Conservation (phyloP, 2,797 vertebrate species). For the Enteromius argenteus region DNA sequence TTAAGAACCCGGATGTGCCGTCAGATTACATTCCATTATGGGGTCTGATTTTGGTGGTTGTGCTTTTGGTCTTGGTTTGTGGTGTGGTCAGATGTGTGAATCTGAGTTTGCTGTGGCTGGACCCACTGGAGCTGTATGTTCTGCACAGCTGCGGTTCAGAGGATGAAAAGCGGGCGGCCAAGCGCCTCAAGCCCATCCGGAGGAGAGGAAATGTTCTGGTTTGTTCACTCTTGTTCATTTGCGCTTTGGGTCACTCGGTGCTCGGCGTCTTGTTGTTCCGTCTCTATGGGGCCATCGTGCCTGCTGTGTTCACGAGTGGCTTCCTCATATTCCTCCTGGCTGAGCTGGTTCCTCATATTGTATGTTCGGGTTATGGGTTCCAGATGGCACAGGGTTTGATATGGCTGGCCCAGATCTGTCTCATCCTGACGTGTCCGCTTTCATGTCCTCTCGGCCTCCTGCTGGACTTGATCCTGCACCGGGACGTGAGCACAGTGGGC, state of each 20-base stretch:
- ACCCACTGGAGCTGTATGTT: constrained; percentile 88
- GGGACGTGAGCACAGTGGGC: constrained; percentile 82
- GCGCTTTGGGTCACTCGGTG: constrained; percentile 81
- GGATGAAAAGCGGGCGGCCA: constrained; percentile 83
- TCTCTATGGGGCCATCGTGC: constrained; percentile 73
- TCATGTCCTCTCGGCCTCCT: constrained; percentile 86
- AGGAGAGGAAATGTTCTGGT: constrained; percentile 86
- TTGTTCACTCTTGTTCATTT: constrained; percentile 84
- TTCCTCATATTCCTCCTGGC: constrained; percentile 83
- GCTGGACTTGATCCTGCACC: constrained; percentile 81
- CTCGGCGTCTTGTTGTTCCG: constrained; percentile 83
- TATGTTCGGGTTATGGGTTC: constrained; percentile 87
- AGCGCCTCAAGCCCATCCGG: constrained; percentile 84
- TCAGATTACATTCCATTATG: constrained; percentile 73
- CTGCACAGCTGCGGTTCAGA: constrained; percentile 88
- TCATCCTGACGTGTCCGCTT: constrained; percentile 85
- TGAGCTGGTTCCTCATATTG: constrained; percentile 84
- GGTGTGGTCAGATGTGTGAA: constrained; percentile 80
- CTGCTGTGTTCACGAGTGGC: constrained; percentile 81
- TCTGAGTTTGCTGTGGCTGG: constrained; percentile 85
- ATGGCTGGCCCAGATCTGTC: constrained; percentile 86
- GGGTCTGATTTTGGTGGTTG: constrained; percentile 74
- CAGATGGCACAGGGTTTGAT: constrained; percentile 82
- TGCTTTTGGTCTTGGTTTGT: constrained; percentile 74
- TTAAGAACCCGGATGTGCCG: constrained; percentile 60